phyloP scores from a whole-genome alignment of 2,888 invertebrate genomes.

The Seira sanloemensis region DNA sequence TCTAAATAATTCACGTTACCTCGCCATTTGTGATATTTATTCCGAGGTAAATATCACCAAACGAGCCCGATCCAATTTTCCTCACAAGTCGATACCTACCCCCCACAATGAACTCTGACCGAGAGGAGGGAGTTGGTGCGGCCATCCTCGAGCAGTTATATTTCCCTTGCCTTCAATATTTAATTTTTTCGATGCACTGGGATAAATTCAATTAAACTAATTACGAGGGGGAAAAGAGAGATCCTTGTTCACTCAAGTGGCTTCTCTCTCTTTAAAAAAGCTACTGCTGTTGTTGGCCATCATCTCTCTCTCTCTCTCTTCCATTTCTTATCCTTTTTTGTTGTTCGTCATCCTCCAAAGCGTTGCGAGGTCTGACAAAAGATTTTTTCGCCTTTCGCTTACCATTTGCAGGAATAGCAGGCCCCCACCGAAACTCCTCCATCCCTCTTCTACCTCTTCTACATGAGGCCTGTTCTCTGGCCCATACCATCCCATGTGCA shows the following conservation, averaged over 20 bases:
- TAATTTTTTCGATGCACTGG: no score
- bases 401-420: no score
- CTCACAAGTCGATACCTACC: slow-evolving; percentile 96
- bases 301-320: not conserved
- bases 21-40: slow-evolving; percentile 93
- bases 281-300: no score
- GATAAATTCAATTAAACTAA: no score
- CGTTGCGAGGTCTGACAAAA: no score
- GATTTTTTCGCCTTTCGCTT: no score
- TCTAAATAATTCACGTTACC: no score
- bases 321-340: not conserved
- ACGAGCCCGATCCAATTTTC: slow-evolving; percentile 99
- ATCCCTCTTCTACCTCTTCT: no score
- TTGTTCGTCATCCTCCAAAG: not conserved
- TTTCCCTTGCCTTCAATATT: no score
- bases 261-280: not conserved
- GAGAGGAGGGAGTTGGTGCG: slow-evolving; percentile 74
- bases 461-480: no score
- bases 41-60: slow-evolving; percentile 98
- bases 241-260: not conserved
- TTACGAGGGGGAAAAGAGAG: not conserved
- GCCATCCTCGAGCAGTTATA: slow-evolving; percentile 64
- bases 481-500: no score
- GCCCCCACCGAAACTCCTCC: no score
- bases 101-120: slow-evolving; percentile 89